A percentile compares a stretch with the other conserved stretches of the same genome.
Evolutionary conservation across 2,888 invertebrate genomes (phyloP).

Genomic region (Leucania comma): DNA sequence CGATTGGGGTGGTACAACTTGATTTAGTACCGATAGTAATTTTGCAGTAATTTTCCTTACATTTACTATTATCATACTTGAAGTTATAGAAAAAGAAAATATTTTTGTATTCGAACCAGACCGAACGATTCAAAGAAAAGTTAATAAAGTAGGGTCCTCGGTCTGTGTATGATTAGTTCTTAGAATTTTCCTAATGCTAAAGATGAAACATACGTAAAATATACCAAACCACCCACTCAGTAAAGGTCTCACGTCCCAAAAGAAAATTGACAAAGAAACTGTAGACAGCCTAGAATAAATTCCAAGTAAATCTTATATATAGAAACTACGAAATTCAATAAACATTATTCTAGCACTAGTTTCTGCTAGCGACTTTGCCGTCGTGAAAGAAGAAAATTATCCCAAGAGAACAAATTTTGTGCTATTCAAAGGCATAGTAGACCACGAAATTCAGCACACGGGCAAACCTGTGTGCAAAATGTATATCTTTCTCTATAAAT

Average conservation of each 20-base stretch:
- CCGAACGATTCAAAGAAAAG: neutral
- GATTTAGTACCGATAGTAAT: no score
- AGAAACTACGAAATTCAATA: conserved; percentile 64
- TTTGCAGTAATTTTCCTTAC: neutral
- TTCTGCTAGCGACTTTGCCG: no score
- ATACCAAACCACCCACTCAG: conserved; percentile 4
- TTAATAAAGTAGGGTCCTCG: neutral
- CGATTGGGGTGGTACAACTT: neutral
- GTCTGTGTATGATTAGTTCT: neutral
- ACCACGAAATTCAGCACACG: no score
- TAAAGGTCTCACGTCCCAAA: conserved; percentile 46
- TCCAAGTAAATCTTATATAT: conserved; percentile 42
- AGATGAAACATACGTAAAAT: conserved; percentile 18
- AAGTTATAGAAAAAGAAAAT: neutral
- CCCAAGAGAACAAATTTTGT: no score
- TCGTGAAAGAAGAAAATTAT: no score
- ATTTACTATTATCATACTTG: neutral
- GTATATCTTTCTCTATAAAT: no score
- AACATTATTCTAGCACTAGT: conserved; percentile 52
- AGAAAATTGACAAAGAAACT: conserved; percentile 42
- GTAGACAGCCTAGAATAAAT: conserved; percentile 48
- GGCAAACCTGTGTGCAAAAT: no score
- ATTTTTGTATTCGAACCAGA: no score
- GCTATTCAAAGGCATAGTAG: no score
- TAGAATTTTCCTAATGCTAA: conserved; percentile 12